phyloP scores from a whole-genome alignment of 2,113 vertebrate genomes.

The Microcebus lehilahytsara region DNA sequence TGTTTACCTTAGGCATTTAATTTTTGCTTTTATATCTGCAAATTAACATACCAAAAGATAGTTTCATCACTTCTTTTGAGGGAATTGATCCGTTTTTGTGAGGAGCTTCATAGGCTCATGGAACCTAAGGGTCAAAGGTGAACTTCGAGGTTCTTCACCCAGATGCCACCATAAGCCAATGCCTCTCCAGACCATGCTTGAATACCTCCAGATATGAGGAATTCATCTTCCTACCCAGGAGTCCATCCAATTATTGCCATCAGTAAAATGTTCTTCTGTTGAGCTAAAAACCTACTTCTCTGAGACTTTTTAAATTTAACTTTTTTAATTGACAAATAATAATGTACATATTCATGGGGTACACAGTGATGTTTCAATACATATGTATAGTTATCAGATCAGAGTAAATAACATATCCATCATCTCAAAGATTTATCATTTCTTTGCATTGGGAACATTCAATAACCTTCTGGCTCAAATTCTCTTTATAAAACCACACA shows the following conservation, averaged over 20 bases:
- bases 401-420: too few species aligned
- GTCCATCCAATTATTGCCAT: not conserved
- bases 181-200: too few species aligned
- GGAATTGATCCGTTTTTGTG: not conserved
- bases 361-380: too few species aligned
- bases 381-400: too few species aligned
- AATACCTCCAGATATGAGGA: not conserved
- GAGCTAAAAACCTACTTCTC: not conserved
- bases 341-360: too few species aligned
- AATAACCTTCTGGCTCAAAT: not conserved
- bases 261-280: not conserved
- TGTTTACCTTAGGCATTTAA: not conserved
- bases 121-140: slow-evolving; percentile 5
- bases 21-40: slow-evolving; percentile 23
- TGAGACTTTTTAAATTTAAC: not conserved
- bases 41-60: not conserved
- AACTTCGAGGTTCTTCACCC: not conserved
- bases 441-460: too few species aligned
- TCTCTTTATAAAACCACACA: not conserved
- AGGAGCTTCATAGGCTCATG: not conserved
- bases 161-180: not conserved
- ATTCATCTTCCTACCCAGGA: not conserved
- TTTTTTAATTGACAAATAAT: too few species aligned
- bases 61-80: not conserved
- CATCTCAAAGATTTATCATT: too few species aligned